Base-by-base conservation (phyloP, 2,888 invertebrate species). In the Taphrorychus bicolor region DNA sequence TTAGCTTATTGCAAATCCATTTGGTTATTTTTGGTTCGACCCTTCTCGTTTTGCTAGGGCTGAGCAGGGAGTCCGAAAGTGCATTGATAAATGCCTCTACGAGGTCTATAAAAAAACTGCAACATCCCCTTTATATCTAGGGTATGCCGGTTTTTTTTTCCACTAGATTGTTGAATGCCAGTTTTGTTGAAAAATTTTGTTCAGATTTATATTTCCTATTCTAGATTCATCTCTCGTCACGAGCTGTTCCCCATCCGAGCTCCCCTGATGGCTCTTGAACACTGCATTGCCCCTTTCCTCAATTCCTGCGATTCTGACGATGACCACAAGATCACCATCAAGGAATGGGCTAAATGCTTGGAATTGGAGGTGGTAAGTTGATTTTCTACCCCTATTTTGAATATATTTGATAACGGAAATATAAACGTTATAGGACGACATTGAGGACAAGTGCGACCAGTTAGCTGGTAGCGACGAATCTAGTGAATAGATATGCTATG, bases 251-350 rank as follows among this genome's bases (percentile, higher is more conserved):
- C 97, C 59, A 95, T 97, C 81, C 90, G 95, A 69, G 97, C 97
- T 57, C 96, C 97, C 2, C 86, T 98, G 72, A 92, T 97, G 88
- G 90, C 97, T 40, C 88, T 98, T 84, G 98, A 98, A 84, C 97
- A 97, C 82, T 98, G 98, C 85, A 97, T 98, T 83, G 94, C 95
- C 68, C 96, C 97, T 42, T 98, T 98, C 88, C 88, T 98, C 71
- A 92, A 97, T 83, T 86, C 86, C 22, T 98, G 98, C 83, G 98
- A 98, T 83, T 84, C 83, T 32, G 89, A 98, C 83, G 87, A 91
- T 78, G 93, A 98, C 84, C 95, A 97, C 82, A 90, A 91, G 81
- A 93, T 98, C 81, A 92, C 94, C 19, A 87, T 98, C 72, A 84
- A 88, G 73, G 98, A 98, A 85, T 98, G 98, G 98, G 97, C 95